These are phyloP conservation scores for Girardinichthys multiradiatus DNA, from an alignment of 2,113 vertebrate genomes.

Conservation along the genomic window DNA sequence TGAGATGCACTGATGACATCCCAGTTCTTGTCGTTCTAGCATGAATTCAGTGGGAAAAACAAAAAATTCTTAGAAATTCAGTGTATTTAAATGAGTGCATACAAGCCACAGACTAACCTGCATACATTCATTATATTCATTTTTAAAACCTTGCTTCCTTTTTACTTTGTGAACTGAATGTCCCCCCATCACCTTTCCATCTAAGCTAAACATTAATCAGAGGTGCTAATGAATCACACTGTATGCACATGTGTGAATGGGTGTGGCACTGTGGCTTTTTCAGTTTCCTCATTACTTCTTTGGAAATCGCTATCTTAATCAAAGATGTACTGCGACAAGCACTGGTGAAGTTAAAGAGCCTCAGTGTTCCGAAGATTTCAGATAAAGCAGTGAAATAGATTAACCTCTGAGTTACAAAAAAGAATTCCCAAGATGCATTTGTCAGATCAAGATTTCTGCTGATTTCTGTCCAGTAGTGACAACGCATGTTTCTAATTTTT, in stretches of 20 bases:
- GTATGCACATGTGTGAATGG: not conserved
- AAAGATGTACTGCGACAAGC: not conserved
- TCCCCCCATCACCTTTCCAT: not conserved
- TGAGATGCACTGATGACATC: slow-evolving; percentile 14
- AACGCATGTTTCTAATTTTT: not conserved
- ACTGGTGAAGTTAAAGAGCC: not conserved
- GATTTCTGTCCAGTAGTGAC: not conserved
- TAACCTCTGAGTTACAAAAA: not conserved
- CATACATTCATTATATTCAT: not conserved
- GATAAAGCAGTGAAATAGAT: not conserved
- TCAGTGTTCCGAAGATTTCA: not conserved
- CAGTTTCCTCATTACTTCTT: not conserved
- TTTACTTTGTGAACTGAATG: not conserved
- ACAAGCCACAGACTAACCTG: not conserved
- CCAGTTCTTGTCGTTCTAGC: not conserved
- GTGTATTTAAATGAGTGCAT: not conserved
- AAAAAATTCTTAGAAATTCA: not conserved
- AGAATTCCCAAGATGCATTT: not conserved
- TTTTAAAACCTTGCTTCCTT: slow-evolving; percentile 1
- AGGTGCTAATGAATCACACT: not conserved
- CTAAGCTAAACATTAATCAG: slow-evolving; percentile 19
- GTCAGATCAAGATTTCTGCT: not conserved
- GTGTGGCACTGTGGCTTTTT: slow-evolving; percentile 10
- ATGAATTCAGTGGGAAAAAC: not conserved
- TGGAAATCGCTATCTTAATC: slow-evolving; percentile 16